Base-by-base conservation (phyloP, 2,888 invertebrate species). In the Epinotia nisella region DNA sequence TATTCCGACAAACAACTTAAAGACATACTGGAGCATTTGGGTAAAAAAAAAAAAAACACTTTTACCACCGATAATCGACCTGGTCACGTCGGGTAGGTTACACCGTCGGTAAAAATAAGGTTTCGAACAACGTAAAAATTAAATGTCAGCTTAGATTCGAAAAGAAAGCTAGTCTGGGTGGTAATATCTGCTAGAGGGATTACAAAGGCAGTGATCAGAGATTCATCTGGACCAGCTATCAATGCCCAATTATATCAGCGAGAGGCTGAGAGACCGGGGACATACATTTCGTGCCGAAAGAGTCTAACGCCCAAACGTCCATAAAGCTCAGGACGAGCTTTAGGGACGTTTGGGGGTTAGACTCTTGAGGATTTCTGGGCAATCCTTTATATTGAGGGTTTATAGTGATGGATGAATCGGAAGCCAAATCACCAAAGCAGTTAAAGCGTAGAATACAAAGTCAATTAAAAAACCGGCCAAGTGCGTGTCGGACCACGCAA, bases 61-160 rank as follows among this genome's bases (percentile, higher is more conserved):
- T n/a, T n/a, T n/a, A n/a, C n/a, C n/a, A n/a, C n/a, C n/a, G n/a
- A n/a, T n/a, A n/a, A n/a, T n/a, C n/a, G n/a, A n/a, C n/a, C n/a
- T n/a, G n/a, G n/a, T n/a, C n/a, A n/a, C n/a, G n/a, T n/a, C n/a
- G n/a, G n/a, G n/a, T n/a, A n/a, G n/a, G n/a, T n/a, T n/a, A n/a
- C n/a, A n/a, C n/a, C n/a, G n/a, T n/a, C n/a, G n/a, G n/a, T 24
- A 56, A 24, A 56, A 24, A 15, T 24, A 24, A 1, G 21, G 24
- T 56, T 24, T 24, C 56, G 56, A 24, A 24, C 56, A 24, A 13
- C 24, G 2, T 56, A 0, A 21, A 56, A 56, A 24, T 56, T 56
- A 21, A 56, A 56, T 56, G 55, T 21, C 24, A 56, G 13, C 55
- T n/a, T n/a, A n/a, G n/a, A 56, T 56, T 56, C 21, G 55, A 56